A percentile compares a stretch with the other conserved stretches of the same genome.
These are phyloP conservation scores for Brotula barbata DNA, from an alignment of 2,797 vertebrate genomes.

Conservation along the genomic window DNA sequence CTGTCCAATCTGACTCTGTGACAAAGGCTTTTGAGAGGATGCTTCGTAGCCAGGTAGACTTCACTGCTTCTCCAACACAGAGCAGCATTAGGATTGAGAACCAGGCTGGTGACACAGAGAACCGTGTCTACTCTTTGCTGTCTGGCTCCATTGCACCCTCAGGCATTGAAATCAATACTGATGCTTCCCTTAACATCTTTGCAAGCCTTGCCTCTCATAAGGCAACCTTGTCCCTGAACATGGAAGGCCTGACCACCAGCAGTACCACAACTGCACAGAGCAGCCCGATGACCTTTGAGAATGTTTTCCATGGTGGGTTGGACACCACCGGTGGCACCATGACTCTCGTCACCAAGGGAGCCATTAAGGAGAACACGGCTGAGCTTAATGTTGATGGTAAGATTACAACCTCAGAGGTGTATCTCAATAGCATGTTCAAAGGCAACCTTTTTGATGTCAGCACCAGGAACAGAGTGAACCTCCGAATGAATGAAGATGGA, in stretches of 20 bases:
- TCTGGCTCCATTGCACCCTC: constrained; percentile 82
- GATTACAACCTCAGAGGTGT: constrained; percentile 78
- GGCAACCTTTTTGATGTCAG: constrained; percentile 81
- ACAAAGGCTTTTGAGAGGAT: constrained; percentile 77
- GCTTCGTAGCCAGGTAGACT: constrained; percentile 80
- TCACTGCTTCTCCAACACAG: constrained; percentile 77
- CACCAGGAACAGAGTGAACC: constrained; percentile 83
- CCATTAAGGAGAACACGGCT: constrained; percentile 80
- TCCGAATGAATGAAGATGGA: constrained; percentile 85
- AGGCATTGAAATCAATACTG: constrained; percentile 86
- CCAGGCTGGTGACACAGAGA: constrained; percentile 78
- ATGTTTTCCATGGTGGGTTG: constrained; percentile 83
- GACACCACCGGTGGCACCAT: constrained; percentile 81
- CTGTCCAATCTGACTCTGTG: constrained; percentile 82
- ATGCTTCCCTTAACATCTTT: constrained; percentile 81
- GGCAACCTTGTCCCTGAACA: constrained; percentile 80
- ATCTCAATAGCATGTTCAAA: constrained; percentile 80
- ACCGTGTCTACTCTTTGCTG: constrained; percentile 79
- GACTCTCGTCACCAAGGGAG: constrained; percentile 82
- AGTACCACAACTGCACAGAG: constrained; percentile 85
- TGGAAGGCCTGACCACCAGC: constrained; percentile 83
- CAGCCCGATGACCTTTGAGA: constrained; percentile 84
- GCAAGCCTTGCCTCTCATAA: constrained; percentile 85
- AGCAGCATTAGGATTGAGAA: constrained; percentile 82
- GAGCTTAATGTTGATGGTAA: constrained; percentile 86